phyloP scores from a whole-genome alignment of 2,113 vertebrate species.

The Protomyctophum bolini region DNA sequence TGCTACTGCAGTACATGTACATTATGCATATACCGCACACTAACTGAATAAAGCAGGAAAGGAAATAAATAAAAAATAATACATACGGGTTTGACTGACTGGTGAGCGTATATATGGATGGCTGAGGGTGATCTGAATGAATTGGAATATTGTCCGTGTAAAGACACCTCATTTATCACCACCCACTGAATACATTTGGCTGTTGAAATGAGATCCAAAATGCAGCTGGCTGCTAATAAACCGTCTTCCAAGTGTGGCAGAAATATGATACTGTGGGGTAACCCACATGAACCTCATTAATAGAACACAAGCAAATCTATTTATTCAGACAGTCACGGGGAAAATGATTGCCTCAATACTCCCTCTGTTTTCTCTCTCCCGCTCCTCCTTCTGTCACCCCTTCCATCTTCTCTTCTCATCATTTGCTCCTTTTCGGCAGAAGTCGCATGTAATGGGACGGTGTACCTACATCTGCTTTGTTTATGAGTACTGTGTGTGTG shows the following conservation, averaged over 20 bases:
- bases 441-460: no score
- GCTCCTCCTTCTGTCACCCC: conserved; percentile 37
- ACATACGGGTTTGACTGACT: background rate
- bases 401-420: conserved; percentile 5
- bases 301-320: conserved; percentile 75
- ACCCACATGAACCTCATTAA: conserved; percentile 75
- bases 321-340: conserved; percentile 70
- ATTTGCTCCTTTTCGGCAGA: background rate
- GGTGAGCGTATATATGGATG: conserved; percentile 4
- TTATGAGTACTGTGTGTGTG: no score
- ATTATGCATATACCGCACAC: no score
- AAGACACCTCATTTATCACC: conserved; percentile 65
- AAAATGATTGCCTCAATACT: conserved; percentile 65
- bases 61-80: background rate
- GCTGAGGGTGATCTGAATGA: conserved; percentile 39
- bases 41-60: background rate
- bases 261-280: conserved; percentile 59
- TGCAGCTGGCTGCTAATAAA: conserved; percentile 66
- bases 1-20: no score
- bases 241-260: conserved; percentile 63
- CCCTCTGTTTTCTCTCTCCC: conserved; percentile 7
- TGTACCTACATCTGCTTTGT: no score
- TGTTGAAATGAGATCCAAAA: conserved; percentile 70
- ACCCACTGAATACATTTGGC: conserved; percentile 60
- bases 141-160: conserved; percentile 57